Percentiles rank a stretch among this genome's conserved stretches.
Evolutionary conservation across 2,888 invertebrate species (phyloP).

Genomic region (Toxonevra muliebris): DNA sequence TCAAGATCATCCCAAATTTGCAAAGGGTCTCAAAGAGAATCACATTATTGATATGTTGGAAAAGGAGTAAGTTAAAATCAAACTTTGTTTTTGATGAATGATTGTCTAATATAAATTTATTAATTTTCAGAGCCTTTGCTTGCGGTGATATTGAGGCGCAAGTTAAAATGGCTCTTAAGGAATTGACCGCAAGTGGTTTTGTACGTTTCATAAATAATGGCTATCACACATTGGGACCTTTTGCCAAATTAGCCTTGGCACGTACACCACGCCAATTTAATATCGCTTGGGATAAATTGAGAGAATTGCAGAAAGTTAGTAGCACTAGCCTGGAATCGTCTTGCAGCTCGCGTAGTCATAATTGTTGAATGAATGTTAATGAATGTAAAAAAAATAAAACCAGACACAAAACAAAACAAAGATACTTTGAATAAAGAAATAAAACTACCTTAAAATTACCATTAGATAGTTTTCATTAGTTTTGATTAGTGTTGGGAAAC

Average conservation of each 20-base stretch:
- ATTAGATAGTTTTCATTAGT: too few relatives aligned
- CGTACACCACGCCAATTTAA: slow-evolving; percentile 54
- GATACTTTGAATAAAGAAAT: too few relatives aligned
- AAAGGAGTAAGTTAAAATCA: slow-evolving; percentile 50
- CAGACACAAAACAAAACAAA: neutral
- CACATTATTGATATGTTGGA: slow-evolving; percentile 56
- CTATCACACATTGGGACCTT: slow-evolving; percentile 62
- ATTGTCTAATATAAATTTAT: neutral
- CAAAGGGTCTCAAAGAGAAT: slow-evolving; percentile 51
- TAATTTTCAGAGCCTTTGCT: slow-evolving; percentile 51
- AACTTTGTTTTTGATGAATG: neutral
- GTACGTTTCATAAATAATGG: slow-evolving; percentile 53
- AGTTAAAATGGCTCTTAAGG: slow-evolving; percentile 56
- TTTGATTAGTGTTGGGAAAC: too few relatives aligned
- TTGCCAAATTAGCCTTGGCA: slow-evolving; percentile 56
- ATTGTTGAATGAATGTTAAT: slow-evolving; percentile 11
- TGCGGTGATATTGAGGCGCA: slow-evolving; percentile 60
- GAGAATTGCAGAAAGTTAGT: slow-evolving; percentile 51
- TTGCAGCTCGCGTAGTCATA: slow-evolving; percentile 27
- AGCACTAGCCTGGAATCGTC: slow-evolving; percentile 40
- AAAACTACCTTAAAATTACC: too few relatives aligned
- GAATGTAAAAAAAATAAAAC: neutral
- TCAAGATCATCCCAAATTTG: slow-evolving; percentile 60
- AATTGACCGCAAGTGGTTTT: slow-evolving; percentile 54
- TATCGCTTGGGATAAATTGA: slow-evolving; percentile 55